Percentiles rank a stretch among this genome's conserved stretches.
Conservation (phyloP, 2,797 vertebrate genomes). For the Falco rusticolus region DNA sequence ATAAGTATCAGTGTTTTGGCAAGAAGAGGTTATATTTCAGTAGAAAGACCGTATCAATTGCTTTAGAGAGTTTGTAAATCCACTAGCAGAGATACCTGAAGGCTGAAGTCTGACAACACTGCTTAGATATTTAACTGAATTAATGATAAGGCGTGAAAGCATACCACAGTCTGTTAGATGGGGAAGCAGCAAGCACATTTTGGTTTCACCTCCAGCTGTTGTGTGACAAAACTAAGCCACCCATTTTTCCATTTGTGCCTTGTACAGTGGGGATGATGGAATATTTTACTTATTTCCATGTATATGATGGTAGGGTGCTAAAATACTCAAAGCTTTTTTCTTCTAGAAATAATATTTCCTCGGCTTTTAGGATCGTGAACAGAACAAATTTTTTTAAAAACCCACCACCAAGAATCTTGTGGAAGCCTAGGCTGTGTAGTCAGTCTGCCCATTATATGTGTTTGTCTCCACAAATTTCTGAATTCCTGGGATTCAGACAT, state of each 20-base stretch:
- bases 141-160: background rate
- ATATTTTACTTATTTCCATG: background rate
- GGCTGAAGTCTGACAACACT: background rate
- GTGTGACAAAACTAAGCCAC: background rate
- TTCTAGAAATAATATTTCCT: background rate
- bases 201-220: background rate
- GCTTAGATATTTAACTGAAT: background rate
- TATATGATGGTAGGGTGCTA: background rate
- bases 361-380: background rate
- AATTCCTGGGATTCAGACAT: background rate
- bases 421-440: background rate
- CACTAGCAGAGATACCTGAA: background rate
- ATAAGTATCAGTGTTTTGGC: background rate
- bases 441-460: background rate
- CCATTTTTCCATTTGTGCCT: background rate
- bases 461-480: background rate
- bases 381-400: background rate
- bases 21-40: background rate
- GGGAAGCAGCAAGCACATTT: background rate
- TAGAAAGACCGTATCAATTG: background rate
- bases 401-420: background rate
- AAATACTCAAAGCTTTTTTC: background rate
- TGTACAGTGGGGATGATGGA: background rate
- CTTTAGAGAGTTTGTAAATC: background rate
- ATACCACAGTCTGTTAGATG: background rate